These are phyloP conservation scores for Stictocephala bisonia DNA, from an alignment of 2,888 invertebrate species.

Conservation along the genomic window DNA sequence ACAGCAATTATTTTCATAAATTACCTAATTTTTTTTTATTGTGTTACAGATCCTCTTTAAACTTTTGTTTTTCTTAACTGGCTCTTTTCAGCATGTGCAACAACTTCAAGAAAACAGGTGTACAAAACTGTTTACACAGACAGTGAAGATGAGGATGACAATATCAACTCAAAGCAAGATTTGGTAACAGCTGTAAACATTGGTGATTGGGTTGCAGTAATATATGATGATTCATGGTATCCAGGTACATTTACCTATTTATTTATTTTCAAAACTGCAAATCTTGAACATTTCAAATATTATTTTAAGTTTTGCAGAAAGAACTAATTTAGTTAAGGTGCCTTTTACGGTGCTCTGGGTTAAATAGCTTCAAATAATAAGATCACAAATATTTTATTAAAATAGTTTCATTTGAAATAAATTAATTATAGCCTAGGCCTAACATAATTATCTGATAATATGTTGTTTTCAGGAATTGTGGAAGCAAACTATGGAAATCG, in stretches of 20 bases:
- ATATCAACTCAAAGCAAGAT: constrained; percentile 5
- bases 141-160: constrained; percentile 16
- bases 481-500: constrained; percentile 1
- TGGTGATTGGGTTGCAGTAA: too few species aligned
- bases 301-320: not conserved
- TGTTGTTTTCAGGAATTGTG: constrained; percentile 1
- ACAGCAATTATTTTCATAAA: constrained; percentile 11
- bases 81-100: constrained; percentile 21
- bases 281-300: not conserved
- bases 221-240: too few species aligned
- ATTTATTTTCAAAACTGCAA: constrained; percentile 5
- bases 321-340: not conserved
- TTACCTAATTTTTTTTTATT: constrained; percentile 2
- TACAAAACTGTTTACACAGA: constrained; percentile 18
- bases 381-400: too few species aligned
- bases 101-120: constrained; percentile 19
- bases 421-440: too few species aligned
- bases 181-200: constrained; percentile 8
- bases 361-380: too few species aligned
- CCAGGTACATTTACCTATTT: too few species aligned
- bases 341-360: not conserved
- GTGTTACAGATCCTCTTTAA: constrained; percentile 12
- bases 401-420: too few species aligned
- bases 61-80: constrained; percentile 6
- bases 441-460: constrained; percentile 7